phyloP scores from a whole-genome alignment of 2,113 vertebrate genomes.

The Amphiprion ocellaris region DNA sequence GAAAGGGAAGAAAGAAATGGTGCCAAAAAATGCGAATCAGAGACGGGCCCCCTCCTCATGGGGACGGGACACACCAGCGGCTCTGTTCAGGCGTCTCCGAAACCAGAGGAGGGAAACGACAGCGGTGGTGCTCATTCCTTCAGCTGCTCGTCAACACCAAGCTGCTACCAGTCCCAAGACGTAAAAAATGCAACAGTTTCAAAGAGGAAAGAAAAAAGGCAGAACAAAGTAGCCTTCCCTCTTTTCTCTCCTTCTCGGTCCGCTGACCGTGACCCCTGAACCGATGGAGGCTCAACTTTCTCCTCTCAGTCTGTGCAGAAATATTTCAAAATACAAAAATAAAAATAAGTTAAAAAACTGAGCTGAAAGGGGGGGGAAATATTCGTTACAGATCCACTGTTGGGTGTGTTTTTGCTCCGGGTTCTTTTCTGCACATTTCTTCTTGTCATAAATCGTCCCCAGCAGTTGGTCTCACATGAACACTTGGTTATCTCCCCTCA shows the following conservation, averaged over 20 bases:
- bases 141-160: slow-evolving; percentile 27
- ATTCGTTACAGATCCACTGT: slow-evolving; percentile 66
- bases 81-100: slow-evolving; percentile 61
- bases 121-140: slow-evolving; percentile 56
- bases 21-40: slow-evolving; percentile 43
- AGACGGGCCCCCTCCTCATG: slow-evolving; percentile 64
- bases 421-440: slow-evolving; percentile 39
- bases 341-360: background rate
- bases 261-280: slow-evolving; percentile 77
- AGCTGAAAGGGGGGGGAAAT: slow-evolving; percentile 20
- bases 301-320: slow-evolving; percentile 50
- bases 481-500: slow-evolving; percentile 70
- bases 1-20: slow-evolving; percentile 9
- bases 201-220: slow-evolving; percentile 7
- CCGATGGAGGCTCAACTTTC: slow-evolving; percentile 58
- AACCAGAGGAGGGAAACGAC: slow-evolving; percentile 61
- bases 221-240: slow-evolving; percentile 31
- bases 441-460: slow-evolving; percentile 51
- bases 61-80: slow-evolving; percentile 53
- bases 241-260: slow-evolving; percentile 67
- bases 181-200: slow-evolving; percentile 19
- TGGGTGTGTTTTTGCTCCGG: slow-evolving; percentile 24
- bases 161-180: slow-evolving; percentile 41
- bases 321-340: slow-evolving; percentile 20
- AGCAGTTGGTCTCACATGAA: slow-evolving; percentile 33